These are phyloP conservation scores for Poeciliopsis retropinna DNA, from an alignment of 2,113 vertebrate species.

Conservation along the genomic window DNA sequence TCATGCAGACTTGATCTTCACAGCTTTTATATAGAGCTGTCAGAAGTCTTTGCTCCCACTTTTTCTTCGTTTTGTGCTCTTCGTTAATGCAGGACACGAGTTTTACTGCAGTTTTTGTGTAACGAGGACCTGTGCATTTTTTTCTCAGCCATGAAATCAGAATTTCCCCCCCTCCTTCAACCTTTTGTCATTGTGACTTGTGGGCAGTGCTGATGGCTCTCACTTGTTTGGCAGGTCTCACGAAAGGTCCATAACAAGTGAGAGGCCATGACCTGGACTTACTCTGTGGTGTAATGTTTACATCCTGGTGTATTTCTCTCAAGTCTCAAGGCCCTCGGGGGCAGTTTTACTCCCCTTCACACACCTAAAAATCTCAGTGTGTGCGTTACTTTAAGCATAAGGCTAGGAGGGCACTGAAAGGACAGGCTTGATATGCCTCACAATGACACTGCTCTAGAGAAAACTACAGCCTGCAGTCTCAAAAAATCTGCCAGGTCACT, in stretches of 20 bases:
- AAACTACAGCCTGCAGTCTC: slow-evolving; percentile 34
- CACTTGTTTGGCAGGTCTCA: slow-evolving; percentile 63
- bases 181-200: slow-evolving; percentile 69
- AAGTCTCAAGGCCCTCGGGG: slow-evolving; percentile 52
- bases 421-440: slow-evolving; percentile 57
- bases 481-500: slow-evolving; percentile 32
- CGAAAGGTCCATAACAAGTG: slow-evolving; percentile 63
- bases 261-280: slow-evolving; percentile 65
- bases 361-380: slow-evolving; percentile 63
- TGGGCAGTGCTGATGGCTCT: slow-evolving; percentile 42
- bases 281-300: slow-evolving; percentile 69
- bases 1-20: slow-evolving; percentile 35
- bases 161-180: slow-evolving; percentile 40
- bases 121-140: slow-evolving; percentile 3
- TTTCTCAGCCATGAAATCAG: slow-evolving; percentile 11
- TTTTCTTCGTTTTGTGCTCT: slow-evolving; percentile 14
- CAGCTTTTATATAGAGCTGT: slow-evolving; percentile 37
- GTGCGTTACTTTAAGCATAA: slow-evolving; percentile 63
- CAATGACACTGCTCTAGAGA: slow-evolving; percentile 43
- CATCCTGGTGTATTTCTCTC: slow-evolving; percentile 67
- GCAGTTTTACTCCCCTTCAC: slow-evolving; percentile 43
- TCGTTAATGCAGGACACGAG: slow-evolving; percentile 18
- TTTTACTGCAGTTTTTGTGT: slow-evolving; percentile 14
- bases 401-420: slow-evolving; percentile 56
- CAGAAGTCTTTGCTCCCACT: slow-evolving; percentile 27